Conservation (phyloP, 2,113 vertebrate species). For the Muscicapa adusta region DNA sequence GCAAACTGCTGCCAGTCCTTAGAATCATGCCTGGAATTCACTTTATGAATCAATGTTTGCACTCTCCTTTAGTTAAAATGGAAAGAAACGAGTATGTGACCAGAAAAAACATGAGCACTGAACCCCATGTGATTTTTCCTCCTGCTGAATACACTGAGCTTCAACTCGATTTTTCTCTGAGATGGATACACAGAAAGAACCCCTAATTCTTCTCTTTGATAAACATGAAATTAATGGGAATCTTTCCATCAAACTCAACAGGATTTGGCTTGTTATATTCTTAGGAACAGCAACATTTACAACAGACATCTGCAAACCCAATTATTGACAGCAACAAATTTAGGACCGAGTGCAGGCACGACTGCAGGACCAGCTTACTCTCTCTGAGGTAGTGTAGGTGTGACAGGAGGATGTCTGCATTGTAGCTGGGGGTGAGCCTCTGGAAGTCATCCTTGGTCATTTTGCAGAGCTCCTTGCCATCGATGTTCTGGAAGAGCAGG, state of each 20-base stretch:
- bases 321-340: background rate
- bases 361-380: constrained; percentile 73
- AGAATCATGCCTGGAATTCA: constrained; percentile 10
- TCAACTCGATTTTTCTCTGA: background rate
- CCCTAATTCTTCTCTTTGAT: background rate
- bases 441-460: constrained; percentile 90
- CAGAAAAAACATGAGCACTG: constrained; percentile 56
- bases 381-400: constrained; percentile 95
- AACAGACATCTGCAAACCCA: background rate
- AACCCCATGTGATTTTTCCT: background rate
- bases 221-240: background rate
- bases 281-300: background rate
- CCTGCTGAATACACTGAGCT: background rate
- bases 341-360: background rate
- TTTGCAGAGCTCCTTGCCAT: constrained; percentile 87
- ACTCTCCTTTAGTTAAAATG: background rate
- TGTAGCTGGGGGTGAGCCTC: constrained; percentile 86
- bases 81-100: constrained; percentile 7
- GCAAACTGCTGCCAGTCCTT: background rate
- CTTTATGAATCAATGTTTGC: constrained; percentile 9
- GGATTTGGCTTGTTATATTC: background rate
- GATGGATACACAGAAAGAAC: background rate
- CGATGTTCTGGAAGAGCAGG: constrained; percentile 83
- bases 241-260: background rate
- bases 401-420: constrained; percentile 87